phyloP scores from a whole-genome alignment of 1,140 invertebrate genomes.

The Drosophila lacteicornis region DNA sequence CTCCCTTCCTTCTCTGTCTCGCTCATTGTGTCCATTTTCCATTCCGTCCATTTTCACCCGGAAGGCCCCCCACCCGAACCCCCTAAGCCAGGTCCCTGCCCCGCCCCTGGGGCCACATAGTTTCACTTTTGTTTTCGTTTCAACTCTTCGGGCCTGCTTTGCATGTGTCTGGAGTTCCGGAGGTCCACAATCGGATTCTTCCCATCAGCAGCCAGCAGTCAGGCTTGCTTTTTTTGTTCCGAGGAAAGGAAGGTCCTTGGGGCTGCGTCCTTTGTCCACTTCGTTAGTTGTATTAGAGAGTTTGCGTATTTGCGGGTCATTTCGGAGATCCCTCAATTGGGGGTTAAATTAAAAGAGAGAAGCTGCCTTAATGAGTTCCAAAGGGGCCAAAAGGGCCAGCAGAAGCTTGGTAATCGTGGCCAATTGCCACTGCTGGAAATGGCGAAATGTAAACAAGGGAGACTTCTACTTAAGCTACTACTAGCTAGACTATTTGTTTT shows the following conservation, averaged over 20 bases:
- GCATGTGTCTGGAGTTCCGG: conserved; percentile 49
- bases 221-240: background rate
- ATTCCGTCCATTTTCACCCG: conserved; percentile 16
- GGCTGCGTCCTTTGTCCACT: conserved; percentile 65
- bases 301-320: conserved; percentile 56
- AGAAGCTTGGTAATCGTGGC: conserved; percentile 16
- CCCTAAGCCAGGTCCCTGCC: background rate
- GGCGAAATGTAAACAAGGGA: background rate
- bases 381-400: background rate
- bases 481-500: background rate
- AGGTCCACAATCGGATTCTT: conserved; percentile 42
- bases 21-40: conserved; percentile 39
- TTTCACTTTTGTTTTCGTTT: conserved; percentile 81
- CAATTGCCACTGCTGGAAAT: conserved; percentile 15
- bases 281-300: conserved; percentile 78
- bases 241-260: conserved; percentile 2
- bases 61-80: background rate
- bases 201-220: conserved; percentile 17
- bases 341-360: conserved; percentile 44
- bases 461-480: background rate
- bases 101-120: conserved; percentile 52
- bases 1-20: conserved; percentile 14
- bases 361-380: conserved; percentile 35
- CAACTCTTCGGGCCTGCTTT: conserved; percentile 55
- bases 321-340: conserved; percentile 48